Evolutionary conservation across 1,140 invertebrate genomes (phyloP).

Genomic region (Zophobas morio): DNA sequence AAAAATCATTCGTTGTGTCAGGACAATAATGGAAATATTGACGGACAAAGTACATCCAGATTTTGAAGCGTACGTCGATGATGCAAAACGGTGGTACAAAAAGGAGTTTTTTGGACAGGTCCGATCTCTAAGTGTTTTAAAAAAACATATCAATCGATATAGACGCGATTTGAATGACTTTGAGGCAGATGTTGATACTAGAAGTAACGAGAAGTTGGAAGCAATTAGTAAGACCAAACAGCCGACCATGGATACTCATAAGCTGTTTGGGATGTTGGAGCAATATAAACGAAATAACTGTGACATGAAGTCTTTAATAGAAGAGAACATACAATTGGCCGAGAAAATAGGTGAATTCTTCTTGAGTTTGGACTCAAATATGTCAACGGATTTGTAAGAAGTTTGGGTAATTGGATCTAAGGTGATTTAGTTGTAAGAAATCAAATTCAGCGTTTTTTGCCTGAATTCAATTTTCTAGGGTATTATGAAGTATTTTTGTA

Average conservation of each 20-base stretch:
- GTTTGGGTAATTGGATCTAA: not conserved
- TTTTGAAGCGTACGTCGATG: conserved; percentile 7
- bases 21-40: conserved; percentile 11
- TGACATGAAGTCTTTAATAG: not conserved
- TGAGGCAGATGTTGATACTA: not conserved
- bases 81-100: conserved; percentile 7
- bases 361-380: not conserved
- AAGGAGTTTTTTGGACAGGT: not conserved
- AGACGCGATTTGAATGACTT: not conserved
- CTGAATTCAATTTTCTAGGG: too few relatives aligned
- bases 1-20: conserved; percentile 12
- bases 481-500: too few relatives aligned
- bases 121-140: not conserved
- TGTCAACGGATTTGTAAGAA: not conserved
- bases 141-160: conserved; percentile 10
- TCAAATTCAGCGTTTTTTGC: not conserved
- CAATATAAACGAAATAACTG: not conserved
- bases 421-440: not conserved
- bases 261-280: not conserved
- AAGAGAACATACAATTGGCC: not conserved
- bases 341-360: not conserved
- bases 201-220: conserved; percentile 3
- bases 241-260: too few relatives aligned
- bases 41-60: conserved; percentile 6
- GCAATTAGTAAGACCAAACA: not conserved